Evolutionary conservation across 1,140 invertebrate genomes (phyloP), one percentile per base, ranked within the genome.

Genomic region (Vollenhovia emeryi): DNA sequence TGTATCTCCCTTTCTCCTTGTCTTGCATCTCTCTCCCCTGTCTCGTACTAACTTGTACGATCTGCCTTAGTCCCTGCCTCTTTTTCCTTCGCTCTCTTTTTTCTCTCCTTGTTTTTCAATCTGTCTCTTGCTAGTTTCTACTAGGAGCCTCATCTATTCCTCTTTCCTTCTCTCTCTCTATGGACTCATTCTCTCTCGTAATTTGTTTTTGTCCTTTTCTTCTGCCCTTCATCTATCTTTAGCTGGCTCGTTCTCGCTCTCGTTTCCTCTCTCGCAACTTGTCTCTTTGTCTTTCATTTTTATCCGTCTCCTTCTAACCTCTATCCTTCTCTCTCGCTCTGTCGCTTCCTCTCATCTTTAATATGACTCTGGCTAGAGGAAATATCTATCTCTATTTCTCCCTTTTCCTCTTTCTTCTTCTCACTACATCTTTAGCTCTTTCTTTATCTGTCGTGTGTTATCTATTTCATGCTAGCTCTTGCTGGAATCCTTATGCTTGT

Each of bases 321-420:
- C 6, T 57, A 24, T 24, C n/a, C 6, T 27, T 36, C 24, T 40
- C 15, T 71, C 60, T 85, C 24, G 27, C 43, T 57, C 52, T 71
- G 30, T 60, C 60, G 60, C 83, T 82, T 50, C 13, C 64, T 5
- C 15, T 50, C 30, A 52, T 68, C 43, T 79, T 79, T 66, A 79
- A 79, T 79, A 24, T 66, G 30, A 40, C 43, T 78, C 43, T 79
- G 36, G 27, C 43, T 52, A 52, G 43, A n/a, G 15, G 48, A 6
- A 60, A 43, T 75, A 43, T 69, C 21, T 69, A 15, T 75, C 50
- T 24, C 30, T 73, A 7, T 27, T 71, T 30, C 21, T 36, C 13
- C 18, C 7, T 80, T 11, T 27, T 74, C 62, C 9, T 85, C 52
- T 60, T 48, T 52, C 62, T 79, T n/a, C 45, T 45, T 40, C 69